Evolutionary conservation across 2,888 invertebrate genomes (phyloP), one percentile per base, ranked within the genome.

Genomic region (Drosophila anomelani): DNA sequence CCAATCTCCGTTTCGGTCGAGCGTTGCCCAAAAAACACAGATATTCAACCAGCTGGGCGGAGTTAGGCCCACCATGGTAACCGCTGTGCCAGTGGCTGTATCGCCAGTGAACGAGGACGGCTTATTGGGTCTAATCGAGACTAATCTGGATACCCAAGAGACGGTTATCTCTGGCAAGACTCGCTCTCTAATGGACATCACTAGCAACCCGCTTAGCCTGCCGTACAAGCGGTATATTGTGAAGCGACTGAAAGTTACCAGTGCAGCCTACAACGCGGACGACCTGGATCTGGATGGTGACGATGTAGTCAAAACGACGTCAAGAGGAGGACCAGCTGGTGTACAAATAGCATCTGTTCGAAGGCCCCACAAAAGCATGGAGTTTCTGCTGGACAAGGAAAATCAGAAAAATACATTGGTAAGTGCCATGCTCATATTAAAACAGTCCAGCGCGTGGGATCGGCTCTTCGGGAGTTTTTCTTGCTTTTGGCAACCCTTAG

Each of bases 331-430:
- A 69, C 90, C 90, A 38, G 80, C 72, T 38, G 81, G 75, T 41
- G 89, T 91, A 80, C 92, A 90, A 77, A 91, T 91, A 63, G 90
- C 89, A 41, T 87, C 90, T 90, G 87, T 90, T 60, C 94, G 92
- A 60, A 91, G 95, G 76, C 96, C 96, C 58, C 96, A 96, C 94
- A 97, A 97, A 94, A 97, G 97, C 93, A 97, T 98, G 97, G 98
- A 98, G 95, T 98, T 97, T 94, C 95, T 98, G 92, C 95, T 98
- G 93, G 97, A 97, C 94, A 97, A 97, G 94, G 96, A 97, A 93
- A 97, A 97, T 94, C 96, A 97, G 92, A 96, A 96, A 92, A 95
- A 95, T 87, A 95, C 96, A 88, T 95, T 97, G 97, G 97, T 97
- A 92, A 95, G 96, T 94, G 55, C 20, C 49, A 17, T 39, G 13